A percentile compares a stretch with the other conserved stretches of the same genome.
Evolutionary conservation across 2,888 invertebrate genomes (phyloP).

Genomic region (Sminthurinus aureus): DNA sequence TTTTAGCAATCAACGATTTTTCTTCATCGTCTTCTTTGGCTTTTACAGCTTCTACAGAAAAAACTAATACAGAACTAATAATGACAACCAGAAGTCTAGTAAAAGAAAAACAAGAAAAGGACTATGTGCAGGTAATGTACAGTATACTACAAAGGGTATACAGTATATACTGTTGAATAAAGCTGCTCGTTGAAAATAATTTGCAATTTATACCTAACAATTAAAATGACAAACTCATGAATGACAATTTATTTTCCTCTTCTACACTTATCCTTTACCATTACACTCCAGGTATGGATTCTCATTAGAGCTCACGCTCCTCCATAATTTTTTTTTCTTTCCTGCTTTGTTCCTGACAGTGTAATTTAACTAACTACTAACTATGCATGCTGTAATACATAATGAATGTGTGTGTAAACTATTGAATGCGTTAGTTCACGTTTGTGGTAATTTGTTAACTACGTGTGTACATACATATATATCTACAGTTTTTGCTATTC

Average conservation of each 20-base stretch:
- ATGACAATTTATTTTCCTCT: constrained; percentile 29
- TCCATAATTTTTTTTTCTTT: not conserved
- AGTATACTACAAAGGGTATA: not conserved
- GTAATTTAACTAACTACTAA: not conserved
- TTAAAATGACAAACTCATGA: constrained; percentile 29
- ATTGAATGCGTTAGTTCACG: too few relatives aligned
- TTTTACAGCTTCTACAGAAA: not conserved
- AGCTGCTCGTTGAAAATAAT: not conserved
- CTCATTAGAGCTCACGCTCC: not conserved
- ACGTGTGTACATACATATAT: too few relatives aligned
- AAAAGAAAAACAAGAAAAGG: not conserved
- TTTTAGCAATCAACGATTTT: constrained; percentile 12
- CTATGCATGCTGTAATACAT: too few relatives aligned
- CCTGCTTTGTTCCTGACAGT: constrained; percentile 2
- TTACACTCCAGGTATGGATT: constrained; percentile 6
- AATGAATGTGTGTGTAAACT: too few relatives aligned
- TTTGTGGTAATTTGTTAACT: too few relatives aligned
- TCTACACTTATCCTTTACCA: not conserved
- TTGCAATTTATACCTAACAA: constrained; percentile 3
- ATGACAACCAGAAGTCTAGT: not conserved
- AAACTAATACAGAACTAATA: not conserved
- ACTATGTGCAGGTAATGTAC: not conserved
- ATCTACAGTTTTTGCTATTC: too few relatives aligned
- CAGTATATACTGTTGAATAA: not conserved
- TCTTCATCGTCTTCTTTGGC: not conserved